Evolutionary conservation across 37 sponge, comb jelly and placozoan genomes (phyloP).

Genomic region (Halisarca cf. caerulea): DNA sequence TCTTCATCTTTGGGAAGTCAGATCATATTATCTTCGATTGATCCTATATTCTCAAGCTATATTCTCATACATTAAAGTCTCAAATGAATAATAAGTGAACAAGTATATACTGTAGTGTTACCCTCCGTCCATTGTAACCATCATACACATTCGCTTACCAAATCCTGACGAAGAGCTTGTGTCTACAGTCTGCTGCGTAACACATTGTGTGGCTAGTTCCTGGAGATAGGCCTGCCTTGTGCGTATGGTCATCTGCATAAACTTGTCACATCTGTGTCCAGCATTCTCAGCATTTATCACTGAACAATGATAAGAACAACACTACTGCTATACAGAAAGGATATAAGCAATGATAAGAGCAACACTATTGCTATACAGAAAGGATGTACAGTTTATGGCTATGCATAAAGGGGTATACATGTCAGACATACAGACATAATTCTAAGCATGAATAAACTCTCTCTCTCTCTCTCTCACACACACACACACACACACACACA

Average conservation of each 20-base stretch:
- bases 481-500: conserved; percentile 14
- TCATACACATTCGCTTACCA: too few species aligned
- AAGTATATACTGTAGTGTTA: too few species aligned
- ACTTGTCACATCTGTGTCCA: conserved; percentile 75
- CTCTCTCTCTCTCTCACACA: background rate
- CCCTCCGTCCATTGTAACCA: too few species aligned
- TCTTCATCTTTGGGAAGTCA: too few species aligned
- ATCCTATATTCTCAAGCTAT: too few species aligned
- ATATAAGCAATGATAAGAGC: background rate
- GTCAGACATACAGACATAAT: too few species aligned
- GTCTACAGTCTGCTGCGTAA: conserved; percentile 56
- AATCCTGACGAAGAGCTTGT: conserved; percentile 60
- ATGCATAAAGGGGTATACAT: background rate
- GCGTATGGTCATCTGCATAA: conserved; percentile 77
- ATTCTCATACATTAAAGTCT: too few species aligned
- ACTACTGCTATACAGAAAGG: background rate
- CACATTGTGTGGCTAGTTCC: conserved; percentile 54
- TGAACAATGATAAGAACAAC: background rate
- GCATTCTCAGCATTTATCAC: conserved; percentile 95
- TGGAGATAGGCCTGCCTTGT: conserved; percentile 79
- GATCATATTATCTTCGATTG: too few species aligned
- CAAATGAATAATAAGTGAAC: too few species aligned
- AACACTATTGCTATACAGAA: background rate
- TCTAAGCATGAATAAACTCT: too few species aligned
- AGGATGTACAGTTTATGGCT: background rate